Conservation (phyloP, 2,888 invertebrate genomes). For the Gibbula magus region DNA sequence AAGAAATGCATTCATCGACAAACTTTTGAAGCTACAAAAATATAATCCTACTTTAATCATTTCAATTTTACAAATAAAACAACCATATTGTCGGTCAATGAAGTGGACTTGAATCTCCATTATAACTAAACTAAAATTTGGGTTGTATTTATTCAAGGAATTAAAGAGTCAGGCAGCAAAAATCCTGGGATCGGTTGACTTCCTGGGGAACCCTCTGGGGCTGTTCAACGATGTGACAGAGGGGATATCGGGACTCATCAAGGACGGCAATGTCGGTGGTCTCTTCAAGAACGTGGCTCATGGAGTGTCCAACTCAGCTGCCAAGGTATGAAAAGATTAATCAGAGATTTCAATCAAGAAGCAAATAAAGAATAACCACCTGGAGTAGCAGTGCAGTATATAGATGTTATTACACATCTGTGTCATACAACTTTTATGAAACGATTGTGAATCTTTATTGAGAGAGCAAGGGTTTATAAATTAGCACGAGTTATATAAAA, state of each 20-base stretch:
- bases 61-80: too few relatives aligned
- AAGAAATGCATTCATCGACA: too few relatives aligned
- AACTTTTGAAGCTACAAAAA: too few relatives aligned
- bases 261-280: slow-evolving; percentile 93
- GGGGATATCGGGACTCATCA: slow-evolving; percentile 92
- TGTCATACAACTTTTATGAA: too few relatives aligned
- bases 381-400: too few relatives aligned
- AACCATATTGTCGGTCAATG: background rate
- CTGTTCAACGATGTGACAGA: slow-evolving; percentile 96
- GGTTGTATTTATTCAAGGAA: slow-evolving; percentile 79
- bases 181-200: slow-evolving; percentile 96
- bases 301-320: slow-evolving; percentile 97
- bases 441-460: too few relatives aligned
- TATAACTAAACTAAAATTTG: background rate
- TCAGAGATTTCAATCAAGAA: background rate
- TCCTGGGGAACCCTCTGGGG: slow-evolving; percentile 97
- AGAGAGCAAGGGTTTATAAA: too few relatives aligned
- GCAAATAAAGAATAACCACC: background rate
- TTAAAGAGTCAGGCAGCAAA: slow-evolving; percentile 95
- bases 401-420: too few relatives aligned
- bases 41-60: background rate
- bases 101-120: background rate
- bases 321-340: slow-evolving; percentile 83
- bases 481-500: too few relatives aligned
- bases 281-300: slow-evolving; percentile 96